Percentiles rank a stretch among this genome's conserved stretches.
Evolutionary conservation across 2,113 vertebrate species (phyloP).

Genomic region (Chaetodon trifascialis): DNA sequence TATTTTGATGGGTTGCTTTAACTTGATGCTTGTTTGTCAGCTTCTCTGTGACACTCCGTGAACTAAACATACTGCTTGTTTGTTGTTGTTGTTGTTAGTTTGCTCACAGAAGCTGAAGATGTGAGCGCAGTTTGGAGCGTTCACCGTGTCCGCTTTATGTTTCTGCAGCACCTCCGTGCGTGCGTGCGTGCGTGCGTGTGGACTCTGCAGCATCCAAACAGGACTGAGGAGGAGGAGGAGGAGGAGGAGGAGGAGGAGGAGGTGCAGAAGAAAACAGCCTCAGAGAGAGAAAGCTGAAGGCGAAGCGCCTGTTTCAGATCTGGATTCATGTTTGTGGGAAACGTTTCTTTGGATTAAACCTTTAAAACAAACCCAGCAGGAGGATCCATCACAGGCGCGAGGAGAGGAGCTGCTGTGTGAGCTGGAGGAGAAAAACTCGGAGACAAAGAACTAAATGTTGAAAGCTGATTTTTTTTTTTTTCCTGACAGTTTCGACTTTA

Average conservation of each 20-base stretch:
- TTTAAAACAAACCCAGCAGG: constrained; percentile 27
- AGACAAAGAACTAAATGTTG: too few species aligned
- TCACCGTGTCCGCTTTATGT: background rate
- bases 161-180: background rate
- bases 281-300: background rate
- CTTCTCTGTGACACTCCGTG: constrained; percentile 2
- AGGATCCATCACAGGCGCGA: background rate
- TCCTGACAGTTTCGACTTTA: background rate
- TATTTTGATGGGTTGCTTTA: constrained; percentile 24
- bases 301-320: background rate
- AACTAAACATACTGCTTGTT: constrained; percentile 16
- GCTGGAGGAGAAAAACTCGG: too few species aligned
- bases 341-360: background rate
- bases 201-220: constrained; percentile 32
- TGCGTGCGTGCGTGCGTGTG: constrained; percentile 32
- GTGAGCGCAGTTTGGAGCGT: constrained; percentile 2
- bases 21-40: constrained; percentile 29
- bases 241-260: constrained; percentile 14
- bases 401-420: too few species aligned
- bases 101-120: constrained; percentile 26
- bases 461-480: too few species aligned
- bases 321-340: background rate
- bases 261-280: background rate
- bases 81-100: constrained; percentile 33
- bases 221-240: constrained; percentile 33